Percentiles rank a stretch among this genome's conserved stretches.
Conservation (phyloP, 2,797 vertebrate species). For the Thaleichthys pacificus region DNA sequence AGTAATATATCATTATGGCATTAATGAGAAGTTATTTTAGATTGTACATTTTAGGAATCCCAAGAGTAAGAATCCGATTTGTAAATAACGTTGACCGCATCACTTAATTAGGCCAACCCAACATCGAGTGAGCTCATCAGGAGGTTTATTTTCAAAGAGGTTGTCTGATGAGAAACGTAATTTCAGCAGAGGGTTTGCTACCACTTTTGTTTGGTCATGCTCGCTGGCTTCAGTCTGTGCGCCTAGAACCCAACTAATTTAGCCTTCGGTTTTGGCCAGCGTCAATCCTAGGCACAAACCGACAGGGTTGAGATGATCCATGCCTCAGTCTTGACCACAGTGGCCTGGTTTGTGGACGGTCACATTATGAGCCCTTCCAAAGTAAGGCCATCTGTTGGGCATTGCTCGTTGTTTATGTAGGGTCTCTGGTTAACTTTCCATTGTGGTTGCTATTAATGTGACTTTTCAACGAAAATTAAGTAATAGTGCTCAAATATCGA, state of each 20-base stretch:
- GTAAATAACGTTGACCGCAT: constrained; percentile 43
- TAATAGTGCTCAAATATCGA: constrained; percentile 16
- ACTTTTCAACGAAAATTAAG: neutral
- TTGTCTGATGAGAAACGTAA: constrained; percentile 47
- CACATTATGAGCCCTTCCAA: constrained; percentile 23
- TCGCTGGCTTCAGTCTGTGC: constrained; percentile 31
- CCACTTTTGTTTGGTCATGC: constrained; percentile 53
- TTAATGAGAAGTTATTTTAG: constrained; percentile 45
- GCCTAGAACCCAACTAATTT: constrained; percentile 37
- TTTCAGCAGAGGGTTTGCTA: constrained; percentile 51
- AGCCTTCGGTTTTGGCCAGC: constrained; percentile 48
- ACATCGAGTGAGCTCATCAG: constrained; percentile 55
- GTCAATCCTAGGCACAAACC: constrained; percentile 27
- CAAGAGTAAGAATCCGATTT: constrained; percentile 39
- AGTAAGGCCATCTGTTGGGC: neutral
- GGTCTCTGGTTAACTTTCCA: constrained; percentile 1
- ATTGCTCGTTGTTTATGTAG: constrained; percentile 4
- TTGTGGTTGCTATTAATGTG: constrained; percentile 2
- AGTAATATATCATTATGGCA: constrained; percentile 32
- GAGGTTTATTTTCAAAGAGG: constrained; percentile 54
- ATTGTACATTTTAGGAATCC: constrained; percentile 41
- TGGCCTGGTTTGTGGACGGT: constrained; percentile 17
- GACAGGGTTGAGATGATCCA: constrained; percentile 21
- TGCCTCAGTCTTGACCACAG: constrained; percentile 14
- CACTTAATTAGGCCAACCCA: constrained; percentile 54